These are phyloP conservation scores for Valencia hispanica DNA, from an alignment of 2,797 vertebrate genomes.

Conservation along the genomic window DNA sequence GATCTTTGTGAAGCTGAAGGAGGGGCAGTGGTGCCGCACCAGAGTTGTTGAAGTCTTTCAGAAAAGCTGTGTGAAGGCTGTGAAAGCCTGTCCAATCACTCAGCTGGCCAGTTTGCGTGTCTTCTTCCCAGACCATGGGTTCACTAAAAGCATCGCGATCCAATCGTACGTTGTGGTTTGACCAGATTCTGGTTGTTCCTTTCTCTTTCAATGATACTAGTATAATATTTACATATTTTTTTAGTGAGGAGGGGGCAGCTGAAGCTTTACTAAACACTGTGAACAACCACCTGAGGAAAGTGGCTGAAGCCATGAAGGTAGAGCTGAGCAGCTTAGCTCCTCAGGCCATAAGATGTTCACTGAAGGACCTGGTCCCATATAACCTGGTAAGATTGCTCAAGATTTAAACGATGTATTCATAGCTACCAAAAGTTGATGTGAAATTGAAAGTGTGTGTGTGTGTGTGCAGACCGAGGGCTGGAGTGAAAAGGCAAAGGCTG, in stretches of 20 bases:
- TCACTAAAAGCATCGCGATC: constrained; percentile 51
- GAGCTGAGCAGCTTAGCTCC: constrained; percentile 60
- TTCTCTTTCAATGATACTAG: background rate
- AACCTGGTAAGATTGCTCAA: constrained; percentile 65
- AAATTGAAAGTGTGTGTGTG: accelerated
- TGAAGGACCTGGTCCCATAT: constrained; percentile 79
- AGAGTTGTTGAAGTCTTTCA: constrained; percentile 61
- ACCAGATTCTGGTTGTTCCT: background rate
- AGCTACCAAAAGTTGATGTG: background rate
- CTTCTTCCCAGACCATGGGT: constrained; percentile 73
- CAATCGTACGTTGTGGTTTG: constrained; percentile 44
- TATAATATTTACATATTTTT: background rate
- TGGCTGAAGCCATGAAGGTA: background rate
- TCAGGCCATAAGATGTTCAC: constrained; percentile 78
- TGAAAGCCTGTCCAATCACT: constrained; percentile 55
- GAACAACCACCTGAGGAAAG: constrained; percentile 69
- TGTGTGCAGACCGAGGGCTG: constrained; percentile 73
- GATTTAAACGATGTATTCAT: background rate
- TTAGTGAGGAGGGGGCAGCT: constrained; percentile 29
- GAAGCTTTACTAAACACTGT: constrained; percentile 45
- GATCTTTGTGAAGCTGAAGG: constrained; percentile 67
- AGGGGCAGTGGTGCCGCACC: constrained; percentile 67
- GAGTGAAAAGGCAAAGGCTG: constrained; percentile 63
- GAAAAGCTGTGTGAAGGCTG: constrained; percentile 32
- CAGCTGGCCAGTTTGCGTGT: constrained; percentile 59